Evolutionary conservation across 30 jellyfish, hydroid and myxozoan species (phyloP), one percentile per base, ranked within the genome.

Genomic region (Aurelia sp.): DNA sequence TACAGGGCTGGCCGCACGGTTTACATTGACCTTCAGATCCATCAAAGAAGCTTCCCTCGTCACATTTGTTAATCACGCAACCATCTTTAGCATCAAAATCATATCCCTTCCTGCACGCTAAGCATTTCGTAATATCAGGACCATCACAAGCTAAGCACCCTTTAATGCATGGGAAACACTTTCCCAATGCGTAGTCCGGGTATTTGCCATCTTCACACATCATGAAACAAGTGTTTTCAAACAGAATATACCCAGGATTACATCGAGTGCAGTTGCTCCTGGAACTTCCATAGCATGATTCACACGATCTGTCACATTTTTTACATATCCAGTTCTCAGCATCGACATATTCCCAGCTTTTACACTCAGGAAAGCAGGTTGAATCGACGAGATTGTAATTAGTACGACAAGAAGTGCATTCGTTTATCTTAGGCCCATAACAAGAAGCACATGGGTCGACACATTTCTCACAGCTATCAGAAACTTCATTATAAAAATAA

Each of bases 181-280:
- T 79, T 24, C 95, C 91, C 15, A 95, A 81, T 47, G 55, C 67
- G 63, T 87, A 82, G 65, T 87, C 88, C 11, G 86, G 74, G 67
- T 88, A 90, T 16, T 47, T 62, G 21, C 92, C 96, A 44, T 53
- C 91, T 19, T 68, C 82, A 50, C 92, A 88, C 24, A 74, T 63
- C 89, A 74, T 78, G 48, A 67, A 61, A 60, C 96, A 88, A n/a
- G 88, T 89, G 61, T 78, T 89, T 55, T 82, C 78, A 57, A 94
- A 68, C 63, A 75, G 84, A 61, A 89, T 72, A 27, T 22, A 84
- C 5, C 92, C 96, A 18, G 72, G 82, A 50, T 67, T 85, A 58
- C 99, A 94, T 10, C 80, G 82, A 21, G 96, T 86, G 93, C 99
- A 94, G 67, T 94, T 96, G 63, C 87, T 52, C 3, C 89, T 65